Conservation (phyloP, 2,113 vertebrate species). For the Malurus cyaneus region DNA sequence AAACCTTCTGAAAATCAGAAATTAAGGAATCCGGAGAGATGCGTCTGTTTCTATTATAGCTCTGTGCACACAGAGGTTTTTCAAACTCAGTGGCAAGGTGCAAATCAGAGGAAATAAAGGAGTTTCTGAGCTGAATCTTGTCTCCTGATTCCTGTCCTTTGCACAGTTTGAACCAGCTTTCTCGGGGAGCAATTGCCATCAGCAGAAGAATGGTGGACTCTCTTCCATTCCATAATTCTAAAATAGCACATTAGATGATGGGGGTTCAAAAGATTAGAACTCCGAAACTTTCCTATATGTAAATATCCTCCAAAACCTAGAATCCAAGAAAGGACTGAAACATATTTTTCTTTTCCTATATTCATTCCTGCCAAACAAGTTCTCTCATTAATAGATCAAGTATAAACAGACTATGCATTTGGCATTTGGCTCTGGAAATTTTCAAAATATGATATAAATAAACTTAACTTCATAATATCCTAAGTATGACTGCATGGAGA, state of each 20-base stretch:
- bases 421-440: slow-evolving; percentile 63
- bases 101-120: background rate
- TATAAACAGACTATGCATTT: slow-evolving; percentile 62
- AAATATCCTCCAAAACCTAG: slow-evolving; percentile 14
- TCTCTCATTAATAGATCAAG: slow-evolving; percentile 70
- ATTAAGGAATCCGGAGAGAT: background rate
- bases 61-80: background rate
- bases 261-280: background rate
- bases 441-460: slow-evolving; percentile 74
- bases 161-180: background rate
- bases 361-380: slow-evolving; percentile 47
- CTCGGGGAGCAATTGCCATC: background rate
- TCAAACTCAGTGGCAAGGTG: background rate
- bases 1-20: background rate
- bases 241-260: background rate
- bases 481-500: slow-evolving; percentile 55
- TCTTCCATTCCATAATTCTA: background rate
- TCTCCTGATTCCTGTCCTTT: background rate
- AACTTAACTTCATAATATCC: slow-evolving; percentile 74
- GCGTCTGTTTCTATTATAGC: background rate
- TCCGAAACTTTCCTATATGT: background rate
- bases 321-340: slow-evolving; percentile 41
- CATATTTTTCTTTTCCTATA: slow-evolving; percentile 57
- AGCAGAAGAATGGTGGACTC: background rate
- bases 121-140: background rate